Evolutionary conservation across 2,888 invertebrate genomes (phyloP).

Genomic region (Nemurella pictetii): DNA sequence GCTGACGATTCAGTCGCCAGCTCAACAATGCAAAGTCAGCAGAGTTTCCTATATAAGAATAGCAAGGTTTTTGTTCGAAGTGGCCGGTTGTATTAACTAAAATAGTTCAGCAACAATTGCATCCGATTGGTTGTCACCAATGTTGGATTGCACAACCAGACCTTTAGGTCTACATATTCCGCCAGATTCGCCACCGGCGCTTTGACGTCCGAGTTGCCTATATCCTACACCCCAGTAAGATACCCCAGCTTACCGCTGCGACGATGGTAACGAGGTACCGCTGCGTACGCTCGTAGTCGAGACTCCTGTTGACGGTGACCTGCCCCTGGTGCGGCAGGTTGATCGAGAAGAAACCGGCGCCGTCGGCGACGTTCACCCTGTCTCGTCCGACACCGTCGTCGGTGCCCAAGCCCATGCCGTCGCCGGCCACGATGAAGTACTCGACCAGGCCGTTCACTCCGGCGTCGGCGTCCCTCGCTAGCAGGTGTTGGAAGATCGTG

Average conservation of each 20-base stretch:
- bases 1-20: too few species aligned
- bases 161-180: too few species aligned
- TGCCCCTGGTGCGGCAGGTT: conserved; percentile 87
- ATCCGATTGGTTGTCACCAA: too few species aligned
- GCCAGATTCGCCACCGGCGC: too few species aligned
- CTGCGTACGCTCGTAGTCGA: conserved; percentile 87
- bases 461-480: conserved; percentile 80
- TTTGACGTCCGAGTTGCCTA: too few species aligned
- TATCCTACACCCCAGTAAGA: too few species aligned
- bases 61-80: too few species aligned
- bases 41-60: too few species aligned
- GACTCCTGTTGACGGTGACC: conserved; percentile 79
- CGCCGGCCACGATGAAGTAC: conserved; percentile 78
- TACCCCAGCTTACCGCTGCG: conserved; percentile 80
- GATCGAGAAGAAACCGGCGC: conserved; percentile 81
- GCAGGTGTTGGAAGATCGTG: conserved; percentile 79
- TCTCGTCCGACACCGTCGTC: conserved; percentile 62
- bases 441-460: conserved; percentile 88
- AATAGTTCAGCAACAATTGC: too few species aligned
- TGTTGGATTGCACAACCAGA: too few species aligned
- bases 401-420: conserved; percentile 55
- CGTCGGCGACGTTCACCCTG: conserved; percentile 70
- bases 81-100: too few species aligned
- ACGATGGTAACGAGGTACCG: conserved; percentile 85
- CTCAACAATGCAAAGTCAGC: too few species aligned